These are phyloP conservation scores for Eupeodes luniger DNA, from an alignment of 2,888 invertebrate species.

Conservation along the genomic window DNA sequence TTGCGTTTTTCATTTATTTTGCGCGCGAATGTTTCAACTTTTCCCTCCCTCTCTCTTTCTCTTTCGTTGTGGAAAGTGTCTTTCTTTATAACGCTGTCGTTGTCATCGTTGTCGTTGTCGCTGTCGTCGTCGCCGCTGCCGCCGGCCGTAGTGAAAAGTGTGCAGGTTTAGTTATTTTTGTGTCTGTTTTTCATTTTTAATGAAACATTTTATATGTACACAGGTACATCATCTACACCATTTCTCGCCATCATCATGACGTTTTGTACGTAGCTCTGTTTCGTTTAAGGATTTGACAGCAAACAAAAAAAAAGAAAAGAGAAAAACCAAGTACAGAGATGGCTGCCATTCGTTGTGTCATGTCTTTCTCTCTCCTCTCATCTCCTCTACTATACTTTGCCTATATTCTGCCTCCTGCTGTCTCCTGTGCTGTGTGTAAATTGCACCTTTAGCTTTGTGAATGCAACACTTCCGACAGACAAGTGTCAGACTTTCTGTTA, in stretches of 20 bases:
- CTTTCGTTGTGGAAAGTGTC: constrained; percentile 2
- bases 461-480: constrained; percentile 71
- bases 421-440: constrained; percentile 20
- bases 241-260: constrained; percentile 38
- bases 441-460: constrained; percentile 69
- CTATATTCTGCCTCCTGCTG: too few relatives aligned
- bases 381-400: too few relatives aligned
- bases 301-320: not conserved
- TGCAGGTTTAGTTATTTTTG: constrained; percentile 36
- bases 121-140: not conserved
- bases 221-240: constrained; percentile 17
- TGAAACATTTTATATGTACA: constrained; percentile 6
- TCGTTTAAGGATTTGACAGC: constrained; percentile 57
- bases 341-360: constrained; percentile 44
- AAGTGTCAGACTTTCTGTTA: constrained; percentile 71
- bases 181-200: not conserved
- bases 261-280: constrained; percentile 34
- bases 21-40: constrained; percentile 45
- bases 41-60: not conserved
- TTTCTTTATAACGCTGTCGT: not conserved
- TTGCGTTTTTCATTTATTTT: constrained; percentile 76
- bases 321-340: not conserved
- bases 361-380: constrained; percentile 28
- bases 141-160: constrained; percentile 6
- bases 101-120: not conserved